Conservation (phyloP, 2,888 invertebrate genomes). For the Sinelater perroti region DNA sequence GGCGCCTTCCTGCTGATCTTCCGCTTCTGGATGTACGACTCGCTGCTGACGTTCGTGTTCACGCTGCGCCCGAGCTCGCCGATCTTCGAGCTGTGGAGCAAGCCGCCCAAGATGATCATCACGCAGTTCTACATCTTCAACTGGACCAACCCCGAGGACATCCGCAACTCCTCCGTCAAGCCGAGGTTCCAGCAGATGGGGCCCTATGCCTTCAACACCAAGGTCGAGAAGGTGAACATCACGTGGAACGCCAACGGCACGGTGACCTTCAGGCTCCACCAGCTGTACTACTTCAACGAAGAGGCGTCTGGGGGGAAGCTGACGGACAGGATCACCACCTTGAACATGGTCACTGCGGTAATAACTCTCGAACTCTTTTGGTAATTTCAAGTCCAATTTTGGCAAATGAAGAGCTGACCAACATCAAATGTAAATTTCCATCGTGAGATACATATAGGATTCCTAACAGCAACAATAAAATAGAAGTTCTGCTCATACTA, state of each 20-base stretch:
- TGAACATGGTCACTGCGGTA: not conserved
- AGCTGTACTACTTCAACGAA: not conserved
- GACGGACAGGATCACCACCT: not conserved
- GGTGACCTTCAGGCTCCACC: not conserved
- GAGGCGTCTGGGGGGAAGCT: not conserved
- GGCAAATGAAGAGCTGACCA: no score
- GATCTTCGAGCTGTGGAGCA: not conserved
- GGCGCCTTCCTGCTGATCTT: not conserved
- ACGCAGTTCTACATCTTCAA: slow-evolving; percentile 2
- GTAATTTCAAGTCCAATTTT: not conserved
- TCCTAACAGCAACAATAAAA: no score
- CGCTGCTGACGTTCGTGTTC: not conserved
- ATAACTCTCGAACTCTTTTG: no score
- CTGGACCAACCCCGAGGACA: slow-evolving; percentile 5
- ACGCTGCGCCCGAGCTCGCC: not conserved
- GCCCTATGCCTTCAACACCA: not conserved
- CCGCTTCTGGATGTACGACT: not conserved
- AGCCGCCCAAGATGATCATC: not conserved
- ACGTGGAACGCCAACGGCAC: slow-evolving; percentile 1
- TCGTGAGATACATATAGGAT: no score
- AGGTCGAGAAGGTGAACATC: slow-evolving; percentile 3
- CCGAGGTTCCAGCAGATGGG: slow-evolving; percentile 5
- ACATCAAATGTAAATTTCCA: no score
- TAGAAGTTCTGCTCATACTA: no score
- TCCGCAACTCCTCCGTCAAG: not conserved